These are phyloP conservation scores for Monochamus alternatus DNA, from an alignment of 2,888 invertebrate genomes.

Conservation along the genomic window DNA sequence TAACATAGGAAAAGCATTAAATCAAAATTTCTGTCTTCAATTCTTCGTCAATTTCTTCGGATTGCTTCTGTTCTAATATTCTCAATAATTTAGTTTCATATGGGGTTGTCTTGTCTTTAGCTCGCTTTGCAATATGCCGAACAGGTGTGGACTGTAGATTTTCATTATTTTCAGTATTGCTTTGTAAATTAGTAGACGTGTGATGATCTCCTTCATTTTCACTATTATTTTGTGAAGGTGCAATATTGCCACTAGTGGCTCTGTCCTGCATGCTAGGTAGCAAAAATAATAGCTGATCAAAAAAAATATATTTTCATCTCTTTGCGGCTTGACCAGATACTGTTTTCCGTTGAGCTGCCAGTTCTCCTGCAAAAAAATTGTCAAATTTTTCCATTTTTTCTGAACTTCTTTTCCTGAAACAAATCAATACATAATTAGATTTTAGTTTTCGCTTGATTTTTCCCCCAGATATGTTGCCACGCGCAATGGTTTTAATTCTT, in stretches of 20 bases:
- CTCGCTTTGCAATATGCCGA: not conserved
- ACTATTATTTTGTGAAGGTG: not conserved
- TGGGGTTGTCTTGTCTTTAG: not conserved
- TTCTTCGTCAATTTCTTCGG: too few relatives aligned
- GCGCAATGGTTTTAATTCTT: not conserved
- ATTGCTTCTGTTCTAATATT: too few relatives aligned
- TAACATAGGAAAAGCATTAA: too few relatives aligned
- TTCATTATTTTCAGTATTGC: too few relatives aligned
- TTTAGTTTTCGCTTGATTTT: too few relatives aligned
- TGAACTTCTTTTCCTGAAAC: too few relatives aligned
- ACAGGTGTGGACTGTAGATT: too few relatives aligned
- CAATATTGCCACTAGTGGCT: not conserved
- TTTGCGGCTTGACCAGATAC: not conserved
- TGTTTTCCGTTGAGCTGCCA: not conserved
- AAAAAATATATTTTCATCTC: conserved; percentile 8
- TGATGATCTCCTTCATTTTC: not conserved
- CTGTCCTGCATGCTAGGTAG: not conserved
- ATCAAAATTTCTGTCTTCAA: too few relatives aligned
- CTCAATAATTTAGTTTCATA: too few relatives aligned
- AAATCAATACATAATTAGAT: too few relatives aligned
- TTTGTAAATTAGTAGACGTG: too few relatives aligned
- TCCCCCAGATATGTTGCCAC: too few relatives aligned
- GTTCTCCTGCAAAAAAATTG: not conserved
- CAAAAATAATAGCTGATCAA: conserved; percentile 7
- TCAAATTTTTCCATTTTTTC: conserved; percentile 2